Evolutionary conservation across 2,113 vertebrate species (phyloP).

Genomic region (Orientallactaga bullata): DNA sequence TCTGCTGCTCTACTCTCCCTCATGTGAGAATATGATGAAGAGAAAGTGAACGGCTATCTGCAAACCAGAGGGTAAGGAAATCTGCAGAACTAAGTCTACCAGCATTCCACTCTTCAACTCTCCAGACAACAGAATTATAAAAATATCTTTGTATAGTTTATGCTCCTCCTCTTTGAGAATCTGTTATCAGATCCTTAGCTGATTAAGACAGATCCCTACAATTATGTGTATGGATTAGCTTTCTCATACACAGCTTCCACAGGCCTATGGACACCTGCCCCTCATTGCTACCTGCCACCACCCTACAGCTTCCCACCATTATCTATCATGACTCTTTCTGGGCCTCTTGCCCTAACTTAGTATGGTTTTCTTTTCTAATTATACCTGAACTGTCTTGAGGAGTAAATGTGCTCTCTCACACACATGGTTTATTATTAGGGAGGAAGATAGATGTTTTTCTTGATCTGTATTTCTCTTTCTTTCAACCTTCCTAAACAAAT

Average conservation of each 20-base stretch:
- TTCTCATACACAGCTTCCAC: background rate
- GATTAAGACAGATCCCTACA: background rate
- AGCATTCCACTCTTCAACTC: background rate
- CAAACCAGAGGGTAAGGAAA: background rate
- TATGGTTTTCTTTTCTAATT: background rate
- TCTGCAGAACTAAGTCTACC: background rate
- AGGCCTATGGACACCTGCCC: rapidly evolving
- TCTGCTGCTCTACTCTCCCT: background rate
- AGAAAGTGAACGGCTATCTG: background rate
- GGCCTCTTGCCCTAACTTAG: background rate
- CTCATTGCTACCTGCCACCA: background rate
- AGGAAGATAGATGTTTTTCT: background rate
- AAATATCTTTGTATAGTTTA: background rate
- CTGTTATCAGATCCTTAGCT: background rate
- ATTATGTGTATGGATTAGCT: background rate
- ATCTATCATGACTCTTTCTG: background rate
- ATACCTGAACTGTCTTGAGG: background rate
- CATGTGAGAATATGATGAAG: background rate
- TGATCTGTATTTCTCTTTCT: background rate
- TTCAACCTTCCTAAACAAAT: background rate
- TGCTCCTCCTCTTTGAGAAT: background rate
- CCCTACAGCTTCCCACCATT: background rate
- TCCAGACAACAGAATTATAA: background rate
- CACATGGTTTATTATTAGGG: background rate
- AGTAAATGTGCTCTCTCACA: background rate